phyloP scores from a whole-genome alignment of 2,797 vertebrate genomes.

The Parotocinclus haroldoi region DNA sequence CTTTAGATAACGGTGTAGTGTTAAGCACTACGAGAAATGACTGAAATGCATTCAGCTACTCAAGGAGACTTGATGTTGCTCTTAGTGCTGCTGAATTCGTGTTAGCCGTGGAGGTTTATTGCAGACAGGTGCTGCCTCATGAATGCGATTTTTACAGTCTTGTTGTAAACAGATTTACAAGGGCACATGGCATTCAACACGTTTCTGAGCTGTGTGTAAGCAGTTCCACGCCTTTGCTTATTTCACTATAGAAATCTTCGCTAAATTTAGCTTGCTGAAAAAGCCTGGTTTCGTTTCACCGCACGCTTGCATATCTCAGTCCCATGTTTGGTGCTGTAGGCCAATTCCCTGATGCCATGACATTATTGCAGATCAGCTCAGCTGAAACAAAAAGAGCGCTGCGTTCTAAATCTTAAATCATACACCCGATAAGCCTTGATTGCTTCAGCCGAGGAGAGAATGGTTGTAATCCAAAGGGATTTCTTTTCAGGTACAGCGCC shows the following conservation, averaged over 20 bases:
- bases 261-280: constrained; percentile 27
- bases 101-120: constrained; percentile 15
- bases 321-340: constrained; percentile 29
- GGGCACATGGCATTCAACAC: constrained; percentile 5
- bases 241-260: constrained; percentile 1
- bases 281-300: constrained; percentile 10
- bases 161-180: constrained; percentile 30
- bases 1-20: constrained; percentile 7
- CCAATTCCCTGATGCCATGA: constrained; percentile 40
- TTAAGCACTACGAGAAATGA: constrained; percentile 17
- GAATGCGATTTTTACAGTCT: constrained; percentile 7
- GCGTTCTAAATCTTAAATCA: constrained; percentile 41
- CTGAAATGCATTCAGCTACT: constrained; percentile 4
- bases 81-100: not conserved
- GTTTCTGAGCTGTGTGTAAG: not conserved
- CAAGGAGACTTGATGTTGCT: constrained; percentile 14
- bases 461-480: constrained; percentile 39
- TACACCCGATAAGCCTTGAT: constrained; percentile 45
- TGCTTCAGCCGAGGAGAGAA: constrained; percentile 36
- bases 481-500: constrained; percentile 22
- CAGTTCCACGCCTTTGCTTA: constrained; percentile 7
- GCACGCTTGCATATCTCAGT: constrained; percentile 27
- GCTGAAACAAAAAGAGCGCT: constrained; percentile 26
- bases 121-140: constrained; percentile 14
- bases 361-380: constrained; percentile 44